phyloP scores from a whole-genome alignment of 1,140 invertebrate genomes.

The Prorops nasuta region DNA sequence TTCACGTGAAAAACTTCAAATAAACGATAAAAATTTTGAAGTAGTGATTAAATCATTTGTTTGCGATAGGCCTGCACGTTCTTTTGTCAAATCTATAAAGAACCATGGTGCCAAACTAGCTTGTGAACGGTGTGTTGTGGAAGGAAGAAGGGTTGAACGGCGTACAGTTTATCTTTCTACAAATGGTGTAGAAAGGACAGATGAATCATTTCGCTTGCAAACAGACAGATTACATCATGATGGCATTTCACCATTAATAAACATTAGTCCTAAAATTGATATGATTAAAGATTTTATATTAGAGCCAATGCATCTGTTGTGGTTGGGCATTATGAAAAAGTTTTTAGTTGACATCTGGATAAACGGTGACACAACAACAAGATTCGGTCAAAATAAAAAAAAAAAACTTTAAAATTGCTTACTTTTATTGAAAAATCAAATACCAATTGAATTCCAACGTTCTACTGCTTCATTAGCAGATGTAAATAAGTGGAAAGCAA shows the following conservation, averaged over 20 bases:
- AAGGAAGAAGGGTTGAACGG: background rate
- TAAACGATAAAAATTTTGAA: background rate
- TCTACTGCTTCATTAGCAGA: background rate
- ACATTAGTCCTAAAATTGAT: conserved; percentile 9
- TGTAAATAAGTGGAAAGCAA: conserved; percentile 2
- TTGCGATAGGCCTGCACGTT: conserved; percentile 3
- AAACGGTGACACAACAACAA: background rate
- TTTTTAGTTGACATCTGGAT: background rate
- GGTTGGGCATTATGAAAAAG: conserved; percentile 12
- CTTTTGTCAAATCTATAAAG: conserved; percentile 3
- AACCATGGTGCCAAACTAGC: background rate
- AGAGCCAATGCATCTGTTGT: conserved; percentile 10
- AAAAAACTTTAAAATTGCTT: background rate
- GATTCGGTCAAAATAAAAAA: conserved; percentile 1
- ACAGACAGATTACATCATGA: background rate
- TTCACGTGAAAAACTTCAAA: background rate
- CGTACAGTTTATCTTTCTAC: background rate
- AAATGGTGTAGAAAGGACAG: background rate
- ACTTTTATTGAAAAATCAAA: background rate
- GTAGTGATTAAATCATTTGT: conserved; percentile 3
- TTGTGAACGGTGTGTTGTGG: conserved; percentile 1
- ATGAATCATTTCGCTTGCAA: background rate
- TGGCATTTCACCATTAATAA: conserved; percentile 4
- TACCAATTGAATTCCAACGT: conserved; percentile 11
- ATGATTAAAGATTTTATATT: conserved; percentile 13